These are phyloP conservation scores for Drosophila leontia DNA, from an alignment of 1,140 invertebrate species.

Conservation along the genomic window DNA sequence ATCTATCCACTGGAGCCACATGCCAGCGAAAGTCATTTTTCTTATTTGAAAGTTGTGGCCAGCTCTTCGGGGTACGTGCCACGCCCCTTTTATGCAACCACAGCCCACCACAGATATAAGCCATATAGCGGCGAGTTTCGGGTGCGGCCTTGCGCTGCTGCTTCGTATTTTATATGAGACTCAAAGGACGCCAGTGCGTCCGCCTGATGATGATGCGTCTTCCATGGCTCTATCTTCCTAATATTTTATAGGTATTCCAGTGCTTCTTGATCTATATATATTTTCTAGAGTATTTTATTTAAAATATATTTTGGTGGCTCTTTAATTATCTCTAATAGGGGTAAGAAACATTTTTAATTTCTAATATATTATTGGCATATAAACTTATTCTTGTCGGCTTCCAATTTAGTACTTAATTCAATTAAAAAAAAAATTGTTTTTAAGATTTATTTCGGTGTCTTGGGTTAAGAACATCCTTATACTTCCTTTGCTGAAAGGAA, in stretches of 20 bases:
- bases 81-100: not conserved
- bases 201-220: slow-evolving; percentile 25
- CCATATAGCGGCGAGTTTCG: slow-evolving; percentile 12
- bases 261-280: too few relatives aligned
- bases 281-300: not conserved
- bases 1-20: slow-evolving; percentile 28
- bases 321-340: not conserved
- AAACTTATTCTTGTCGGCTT: not conserved
- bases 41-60: slow-evolving; percentile 58
- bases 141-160: too few relatives aligned
- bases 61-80: slow-evolving; percentile 16
- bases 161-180: slow-evolving; percentile 36
- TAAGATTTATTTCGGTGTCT: not conserved
- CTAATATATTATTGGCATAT: not conserved
- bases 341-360: not conserved
- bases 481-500: slow-evolving; percentile 22
- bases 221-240: not conserved
- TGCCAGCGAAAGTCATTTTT: slow-evolving; percentile 57
- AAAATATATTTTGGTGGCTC: too few relatives aligned
- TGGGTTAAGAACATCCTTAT: not conserved
- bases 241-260: too few relatives aligned
- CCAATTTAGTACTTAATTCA: not conserved
- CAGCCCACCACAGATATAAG: not conserved
- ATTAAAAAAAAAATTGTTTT: not conserved
- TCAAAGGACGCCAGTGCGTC: slow-evolving; percentile 12